A percentile compares a stretch with the other conserved stretches of the same genome.
Evolutionary conservation across 2,113 vertebrate species (phyloP).

Genomic region (Corythaeola cristata): DNA sequence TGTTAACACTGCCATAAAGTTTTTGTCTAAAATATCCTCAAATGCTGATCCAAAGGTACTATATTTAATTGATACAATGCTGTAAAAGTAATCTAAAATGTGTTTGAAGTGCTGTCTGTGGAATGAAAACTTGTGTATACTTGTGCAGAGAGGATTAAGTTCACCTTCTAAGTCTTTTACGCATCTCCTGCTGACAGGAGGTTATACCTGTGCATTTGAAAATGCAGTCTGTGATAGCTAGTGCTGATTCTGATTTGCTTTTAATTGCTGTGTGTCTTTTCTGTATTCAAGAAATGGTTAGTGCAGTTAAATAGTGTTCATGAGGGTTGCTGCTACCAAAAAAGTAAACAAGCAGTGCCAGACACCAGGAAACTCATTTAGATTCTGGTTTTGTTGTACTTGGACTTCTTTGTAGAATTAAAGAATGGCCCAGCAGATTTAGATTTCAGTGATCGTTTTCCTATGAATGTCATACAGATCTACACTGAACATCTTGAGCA

Average conservation of each 20-base stretch:
- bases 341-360: neutral
- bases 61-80: neutral
- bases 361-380: neutral
- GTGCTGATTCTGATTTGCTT: neutral
- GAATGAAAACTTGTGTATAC: neutral
- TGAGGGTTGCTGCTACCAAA: neutral
- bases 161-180: neutral
- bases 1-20: neutral
- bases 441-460: neutral
- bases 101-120: neutral
- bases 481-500: neutral
- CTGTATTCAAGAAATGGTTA: neutral
- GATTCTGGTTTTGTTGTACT: neutral
- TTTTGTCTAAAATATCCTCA: neutral
- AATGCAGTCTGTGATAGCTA: neutral
- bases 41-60: neutral
- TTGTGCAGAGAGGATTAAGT: neutral
- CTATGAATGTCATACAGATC: fast-evolving
- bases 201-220: neutral
- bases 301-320: neutral
- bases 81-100: neutral
- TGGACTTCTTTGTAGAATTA: neutral
- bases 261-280: neutral
- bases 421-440: neutral
- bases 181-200: neutral